Evolutionary conservation across 2,797 vertebrate species (phyloP), one percentile per base, ranked within the genome.

Genomic region (Alauda arvensis): DNA sequence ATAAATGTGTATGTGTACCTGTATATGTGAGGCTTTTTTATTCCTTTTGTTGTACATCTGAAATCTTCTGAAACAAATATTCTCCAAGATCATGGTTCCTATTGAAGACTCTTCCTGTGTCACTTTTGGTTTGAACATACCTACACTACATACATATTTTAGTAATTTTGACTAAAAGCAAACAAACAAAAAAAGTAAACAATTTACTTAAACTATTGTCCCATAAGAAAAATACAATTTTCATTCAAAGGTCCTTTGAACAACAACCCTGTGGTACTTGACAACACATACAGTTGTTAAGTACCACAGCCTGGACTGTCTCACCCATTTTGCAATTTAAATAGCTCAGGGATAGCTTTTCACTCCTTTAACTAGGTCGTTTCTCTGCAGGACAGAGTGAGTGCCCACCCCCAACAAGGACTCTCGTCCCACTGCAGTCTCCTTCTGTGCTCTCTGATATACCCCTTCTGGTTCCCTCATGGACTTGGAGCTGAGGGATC

Each of bases 381-480:
- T 77, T 68, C 46, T 59, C 55, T 76, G n/a, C 10, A 12, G n/a
- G 21, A 49, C 5, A 39, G 5, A 48, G 19, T n/a, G 29, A 75
- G 23, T 13, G 16, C 9, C 61, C 17, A 18, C 14, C 8, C 24
- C 12, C 18, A 20, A 15, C 24, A 69, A 77, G 31, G 71, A 59
- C 3, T 8, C 11, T 39, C 24, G 4, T 62, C 43, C 28, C 33
- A n/a, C 11, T 51, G 55, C 18, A 4, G 0, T n/a, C 59, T 77
- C 49, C 24, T 60, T 70, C 57, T 55, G 29, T 55, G 34, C 5
- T 34, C 33, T 33, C 11, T 17, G 16, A 9, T 14, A 26, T 10
- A 7, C 2, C 9, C 3, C 4, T 25, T 53, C 13, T 0, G 1
- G 28, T 20, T 37, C 14, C 34, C 28, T 42, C 45, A 43, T 8